Base-by-base conservation (phyloP, 2,888 invertebrate genomes). In the Coenonympha arcania region DNA sequence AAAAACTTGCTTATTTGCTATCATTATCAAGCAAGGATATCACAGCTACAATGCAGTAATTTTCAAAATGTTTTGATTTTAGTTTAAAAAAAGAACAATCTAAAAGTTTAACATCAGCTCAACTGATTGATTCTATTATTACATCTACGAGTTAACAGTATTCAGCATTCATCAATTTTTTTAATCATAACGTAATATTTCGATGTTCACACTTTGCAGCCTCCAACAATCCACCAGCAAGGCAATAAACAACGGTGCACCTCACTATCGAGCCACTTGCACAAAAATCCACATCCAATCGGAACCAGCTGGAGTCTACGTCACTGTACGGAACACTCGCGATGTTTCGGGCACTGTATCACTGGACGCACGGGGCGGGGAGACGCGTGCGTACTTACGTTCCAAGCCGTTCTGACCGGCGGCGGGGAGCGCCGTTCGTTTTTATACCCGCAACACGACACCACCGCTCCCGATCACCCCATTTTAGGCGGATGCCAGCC, bases 381-480 rank as follows among this genome's bases (percentile, higher is more conserved):
- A n/a, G 49, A 67, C 82, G 75, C 79, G 81, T 64, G 74, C 71
- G 65, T 77, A 95, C 95, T 95, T 94, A 95, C 95, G 94, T 94
- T 95, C 92, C 93, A 93, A 95, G 95, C 95, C 94, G 95, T 94
- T 95, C 95, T 95, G 95, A 93, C 92, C 91, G 91, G 90, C 89
- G 89, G 89, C 89, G 89, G 88, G 89, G 88, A 87, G 88, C 85
- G 78, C 79, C 79, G 85, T 85, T 88, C 88, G 88, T 89, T 91
- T 92, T 92, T 92, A 93, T 92, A 92, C 91, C 83, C 88, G 93
- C 90, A 91, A 92, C 89, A 90, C 90, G 92, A 93, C 91, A 90
- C 91, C 87, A 72, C 67, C 69, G 71, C 75, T 60, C 76, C 65
- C 78, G 79, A 82, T 76, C 84, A 80, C 82, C 86, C 86, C 85